These are phyloP conservation scores for Kradibia gibbosae DNA, from an alignment of 1,140 invertebrate genomes.

Conservation along the genomic window DNA sequence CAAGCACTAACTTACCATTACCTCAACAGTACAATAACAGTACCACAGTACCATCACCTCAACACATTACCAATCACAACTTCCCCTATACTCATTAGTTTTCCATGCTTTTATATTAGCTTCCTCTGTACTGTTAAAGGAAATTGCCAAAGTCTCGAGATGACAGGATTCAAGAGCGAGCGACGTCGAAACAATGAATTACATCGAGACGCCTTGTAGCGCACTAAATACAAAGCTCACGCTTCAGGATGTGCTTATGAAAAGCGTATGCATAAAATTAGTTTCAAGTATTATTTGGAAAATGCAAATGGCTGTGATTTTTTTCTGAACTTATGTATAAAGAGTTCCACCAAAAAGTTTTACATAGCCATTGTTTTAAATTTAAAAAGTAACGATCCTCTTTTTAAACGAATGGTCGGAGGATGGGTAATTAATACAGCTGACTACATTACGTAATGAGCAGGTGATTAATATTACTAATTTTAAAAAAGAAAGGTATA, in stretches of 20 bases:
- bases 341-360: background rate
- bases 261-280: constrained; percentile 17
- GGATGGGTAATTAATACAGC: background rate
- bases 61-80: too few relatives aligned
- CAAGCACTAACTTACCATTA: background rate
- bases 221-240: constrained; percentile 1
- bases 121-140: background rate
- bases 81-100: too few relatives aligned
- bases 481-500: background rate
- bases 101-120: too few relatives aligned
- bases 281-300: background rate
- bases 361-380: background rate
- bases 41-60: too few relatives aligned
- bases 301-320: constrained; percentile 4
- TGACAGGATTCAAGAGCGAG: constrained; percentile 26
- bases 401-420: background rate
- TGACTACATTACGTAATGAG: background rate
- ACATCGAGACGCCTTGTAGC: background rate
- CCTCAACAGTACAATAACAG: too few relatives aligned
- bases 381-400: background rate
- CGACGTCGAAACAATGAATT: constrained; percentile 17
- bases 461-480: background rate
- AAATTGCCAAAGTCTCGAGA: background rate
- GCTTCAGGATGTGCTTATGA: constrained; percentile 5
- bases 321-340: background rate